phyloP scores from a whole-genome alignment of 2,113 vertebrate species.

The Psittacula cyanocephala region DNA sequence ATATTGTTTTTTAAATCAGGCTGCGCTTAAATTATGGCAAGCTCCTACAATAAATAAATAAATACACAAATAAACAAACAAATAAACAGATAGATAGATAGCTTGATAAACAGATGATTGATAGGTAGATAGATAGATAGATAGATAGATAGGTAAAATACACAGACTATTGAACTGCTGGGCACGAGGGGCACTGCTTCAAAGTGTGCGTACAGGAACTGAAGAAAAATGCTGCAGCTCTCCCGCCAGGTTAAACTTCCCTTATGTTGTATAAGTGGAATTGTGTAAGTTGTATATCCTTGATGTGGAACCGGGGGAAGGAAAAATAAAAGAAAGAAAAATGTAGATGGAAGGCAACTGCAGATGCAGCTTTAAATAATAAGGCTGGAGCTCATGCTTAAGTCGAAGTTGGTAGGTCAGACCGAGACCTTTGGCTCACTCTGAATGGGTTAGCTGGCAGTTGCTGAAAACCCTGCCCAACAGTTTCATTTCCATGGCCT shows the following conservation, averaged over 20 bases:
- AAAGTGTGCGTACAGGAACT: neutral
- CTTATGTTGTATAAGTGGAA: neutral
- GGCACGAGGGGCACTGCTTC: neutral
- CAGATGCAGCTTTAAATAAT: neutral
- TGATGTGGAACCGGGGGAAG: neutral
- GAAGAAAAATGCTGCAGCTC: neutral
- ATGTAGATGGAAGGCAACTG: neutral
- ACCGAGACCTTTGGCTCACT: constrained; percentile 36
- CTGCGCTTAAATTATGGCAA: neutral
- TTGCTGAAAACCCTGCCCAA: constrained; percentile 57
- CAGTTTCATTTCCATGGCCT: constrained; percentile 63
- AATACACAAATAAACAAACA: neutral
- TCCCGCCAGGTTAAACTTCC: neutral
- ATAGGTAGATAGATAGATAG: too few relatives aligned
- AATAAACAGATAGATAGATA: too few relatives aligned
- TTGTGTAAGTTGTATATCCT: neutral
- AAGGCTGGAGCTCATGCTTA: neutral
- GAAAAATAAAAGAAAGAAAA: neutral
- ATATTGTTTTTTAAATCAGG: neutral
- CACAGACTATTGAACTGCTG: neutral
- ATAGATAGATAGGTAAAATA: neutral
- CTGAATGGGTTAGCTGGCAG: constrained; percentile 36
- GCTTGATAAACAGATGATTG: too few relatives aligned
- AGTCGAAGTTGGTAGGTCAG: constrained; percentile 34
- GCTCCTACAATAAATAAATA: neutral